Evolutionary conservation across 2,113 vertebrate species (phyloP).

Genomic region (Grantiella picta): DNA sequence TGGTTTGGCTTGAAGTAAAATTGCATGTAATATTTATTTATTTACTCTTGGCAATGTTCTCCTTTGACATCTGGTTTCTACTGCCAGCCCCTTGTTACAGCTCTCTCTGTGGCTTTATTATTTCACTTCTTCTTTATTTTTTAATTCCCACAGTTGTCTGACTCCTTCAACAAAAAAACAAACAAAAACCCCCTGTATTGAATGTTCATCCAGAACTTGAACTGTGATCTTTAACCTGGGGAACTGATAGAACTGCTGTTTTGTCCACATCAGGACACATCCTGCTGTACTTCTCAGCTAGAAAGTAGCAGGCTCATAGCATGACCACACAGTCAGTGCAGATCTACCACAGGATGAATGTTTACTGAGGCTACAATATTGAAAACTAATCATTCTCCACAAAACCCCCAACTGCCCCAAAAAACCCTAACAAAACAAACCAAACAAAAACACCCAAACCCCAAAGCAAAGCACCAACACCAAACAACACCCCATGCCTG

Average conservation of each 20-base stretch:
- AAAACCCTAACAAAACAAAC: neutral
- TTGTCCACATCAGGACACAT: neutral
- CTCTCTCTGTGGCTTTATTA: neutral
- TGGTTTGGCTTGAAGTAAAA: neutral
- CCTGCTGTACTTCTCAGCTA: neutral
- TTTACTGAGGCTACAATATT: neutral
- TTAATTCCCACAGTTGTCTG: neutral
- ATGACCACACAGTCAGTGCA: neutral
- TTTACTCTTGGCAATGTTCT: neutral
- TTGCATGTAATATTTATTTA: neutral
- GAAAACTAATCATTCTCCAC: neutral
- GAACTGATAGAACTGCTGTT: neutral
- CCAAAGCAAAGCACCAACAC: neutral
- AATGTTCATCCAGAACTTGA: neutral
- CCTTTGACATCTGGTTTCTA: neutral
- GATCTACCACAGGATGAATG: neutral
- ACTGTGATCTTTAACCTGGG: neutral
- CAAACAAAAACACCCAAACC: neutral
- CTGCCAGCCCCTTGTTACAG: neutral
- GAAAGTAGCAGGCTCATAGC: neutral
- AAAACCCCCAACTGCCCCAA: accelerated
- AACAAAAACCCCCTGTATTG: neutral
- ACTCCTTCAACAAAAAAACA: neutral
- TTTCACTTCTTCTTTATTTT: neutral
- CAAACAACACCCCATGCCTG: accelerated